Evolutionary conservation across 2,888 invertebrate genomes (phyloP).

Genomic region (Acleris sparsana): DNA sequence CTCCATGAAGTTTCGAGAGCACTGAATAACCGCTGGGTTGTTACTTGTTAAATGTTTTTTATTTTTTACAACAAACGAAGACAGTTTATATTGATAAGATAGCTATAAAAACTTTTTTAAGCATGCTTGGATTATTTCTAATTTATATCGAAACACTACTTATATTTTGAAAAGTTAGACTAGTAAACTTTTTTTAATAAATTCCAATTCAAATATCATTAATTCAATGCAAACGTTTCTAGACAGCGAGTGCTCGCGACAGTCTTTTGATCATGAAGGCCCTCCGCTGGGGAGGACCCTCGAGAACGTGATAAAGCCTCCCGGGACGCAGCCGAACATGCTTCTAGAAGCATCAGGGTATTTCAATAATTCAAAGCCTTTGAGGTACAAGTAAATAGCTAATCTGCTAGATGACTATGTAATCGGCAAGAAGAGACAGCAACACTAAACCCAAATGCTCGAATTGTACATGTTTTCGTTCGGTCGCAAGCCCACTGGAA

Average conservation of each 20-base stretch:
- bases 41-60: neutral
- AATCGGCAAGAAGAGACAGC: neutral
- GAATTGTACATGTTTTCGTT: neutral
- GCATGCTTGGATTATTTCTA: no score
- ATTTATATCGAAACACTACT: neutral
- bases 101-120: no score
- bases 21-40: conserved; percentile 19
- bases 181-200: neutral
- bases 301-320: conserved; percentile 31
- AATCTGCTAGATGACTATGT: conserved; percentile 2
- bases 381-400: conserved; percentile 13
- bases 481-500: neutral
- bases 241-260: conserved; percentile 25
- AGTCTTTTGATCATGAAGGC: conserved; percentile 34
- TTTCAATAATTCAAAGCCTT: conserved; percentile 20
- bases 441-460: neutral
- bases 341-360: conserved; percentile 18
- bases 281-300: conserved; percentile 29
- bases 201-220: conserved; percentile 7
- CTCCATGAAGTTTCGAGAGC: conserved; percentile 17
- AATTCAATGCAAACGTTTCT: conserved; percentile 16
- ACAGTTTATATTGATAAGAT: no score
- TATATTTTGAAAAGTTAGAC: neutral
- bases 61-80: neutral
- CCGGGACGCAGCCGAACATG: conserved; percentile 13